These are phyloP conservation scores for Thymelicus acteon DNA, from an alignment of 2,888 invertebrate genomes.

Conservation along the genomic window DNA sequence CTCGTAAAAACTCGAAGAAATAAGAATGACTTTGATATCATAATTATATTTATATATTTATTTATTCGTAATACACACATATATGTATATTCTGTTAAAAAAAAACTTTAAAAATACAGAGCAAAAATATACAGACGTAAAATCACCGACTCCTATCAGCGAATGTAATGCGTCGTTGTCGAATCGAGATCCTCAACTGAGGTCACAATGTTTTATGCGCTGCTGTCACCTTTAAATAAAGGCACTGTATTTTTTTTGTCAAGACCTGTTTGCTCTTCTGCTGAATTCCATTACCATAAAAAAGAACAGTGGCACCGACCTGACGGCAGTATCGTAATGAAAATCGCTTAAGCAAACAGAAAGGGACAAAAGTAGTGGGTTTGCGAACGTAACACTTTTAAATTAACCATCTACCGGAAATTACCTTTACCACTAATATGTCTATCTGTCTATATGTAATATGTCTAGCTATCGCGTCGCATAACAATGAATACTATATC, in stretches of 20 bases:
- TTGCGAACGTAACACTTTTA: conserved; percentile 23
- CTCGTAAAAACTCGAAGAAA: no score
- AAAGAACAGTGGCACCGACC: conserved; percentile 35
- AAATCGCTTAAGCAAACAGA: conserved; percentile 37
- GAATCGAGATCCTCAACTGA: conserved; percentile 14
- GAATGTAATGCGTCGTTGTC: conserved; percentile 16
- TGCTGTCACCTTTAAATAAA: conserved; percentile 33
- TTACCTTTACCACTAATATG: conserved; percentile 12
- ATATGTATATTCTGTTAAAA: background rate
- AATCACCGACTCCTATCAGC: conserved; percentile 3
- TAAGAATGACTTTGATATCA: no score
- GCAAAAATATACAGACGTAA: conserved; percentile 1
- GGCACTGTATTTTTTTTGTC: conserved; percentile 34
- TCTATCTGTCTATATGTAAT: no score
- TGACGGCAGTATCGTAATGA: conserved; percentile 38
- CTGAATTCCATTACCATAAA: conserved; percentile 38
- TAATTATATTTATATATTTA: no score
- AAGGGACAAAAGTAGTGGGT: conserved; percentile 25
- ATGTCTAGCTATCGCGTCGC: background rate
- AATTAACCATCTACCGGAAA: conserved; percentile 24
- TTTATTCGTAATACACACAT: no score
- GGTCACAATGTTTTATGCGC: conserved; percentile 31
- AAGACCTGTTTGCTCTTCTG: conserved; percentile 34
- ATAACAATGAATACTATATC: no score
- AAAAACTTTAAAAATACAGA: background rate